Conservation (phyloP, 2,113 vertebrate species). For the Hydropotes inermis region DNA sequence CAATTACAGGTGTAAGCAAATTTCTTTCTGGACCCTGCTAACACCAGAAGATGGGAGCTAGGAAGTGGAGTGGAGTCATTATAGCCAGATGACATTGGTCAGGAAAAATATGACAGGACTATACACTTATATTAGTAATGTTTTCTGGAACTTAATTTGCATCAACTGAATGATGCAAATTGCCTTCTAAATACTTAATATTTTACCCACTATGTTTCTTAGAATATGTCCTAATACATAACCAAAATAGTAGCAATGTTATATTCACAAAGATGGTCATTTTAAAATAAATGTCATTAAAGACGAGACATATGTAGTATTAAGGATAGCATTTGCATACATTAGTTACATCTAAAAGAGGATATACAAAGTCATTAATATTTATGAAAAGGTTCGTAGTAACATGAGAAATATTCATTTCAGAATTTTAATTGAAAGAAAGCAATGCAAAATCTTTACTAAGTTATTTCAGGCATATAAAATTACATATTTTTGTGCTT, state of each 20-base stretch:
- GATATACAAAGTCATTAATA: neutral
- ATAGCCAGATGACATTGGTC: neutral
- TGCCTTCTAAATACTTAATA: neutral
- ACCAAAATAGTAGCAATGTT: neutral
- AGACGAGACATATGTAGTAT: neutral
- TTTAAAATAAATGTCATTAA: neutral
- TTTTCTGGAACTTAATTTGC: neutral
- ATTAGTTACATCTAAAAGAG: neutral
- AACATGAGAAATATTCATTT: neutral
- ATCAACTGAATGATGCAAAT: neutral
- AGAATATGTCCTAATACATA: neutral
- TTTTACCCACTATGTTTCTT: neutral
- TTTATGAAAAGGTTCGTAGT: neutral
- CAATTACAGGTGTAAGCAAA: rapidly evolving
- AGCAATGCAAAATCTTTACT: neutral
- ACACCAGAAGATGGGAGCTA: too few relatives aligned
- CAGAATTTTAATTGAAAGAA: neutral
- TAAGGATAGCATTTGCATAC: neutral
- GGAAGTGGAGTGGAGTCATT: neutral
- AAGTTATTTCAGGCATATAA: neutral
- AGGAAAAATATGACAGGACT: neutral
- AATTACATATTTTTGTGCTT: neutral
- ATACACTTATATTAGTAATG: neutral
- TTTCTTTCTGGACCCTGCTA: neutral
- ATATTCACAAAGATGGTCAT: neutral